Base-by-base conservation (phyloP, 2,888 invertebrate species). In the Taphrorychus bicolor region DNA sequence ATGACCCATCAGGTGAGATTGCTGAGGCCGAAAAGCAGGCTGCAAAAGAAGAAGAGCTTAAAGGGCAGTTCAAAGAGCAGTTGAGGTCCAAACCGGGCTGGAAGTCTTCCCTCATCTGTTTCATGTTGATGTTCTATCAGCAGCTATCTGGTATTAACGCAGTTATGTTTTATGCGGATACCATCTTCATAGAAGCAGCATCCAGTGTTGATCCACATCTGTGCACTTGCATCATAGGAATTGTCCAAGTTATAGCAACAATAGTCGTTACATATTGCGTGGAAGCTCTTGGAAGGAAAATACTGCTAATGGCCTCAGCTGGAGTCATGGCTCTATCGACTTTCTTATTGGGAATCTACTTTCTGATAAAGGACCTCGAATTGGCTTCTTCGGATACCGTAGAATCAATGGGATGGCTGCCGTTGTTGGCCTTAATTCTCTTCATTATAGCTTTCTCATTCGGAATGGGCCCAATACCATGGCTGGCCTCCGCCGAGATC, bases 91-190 rank as follows among this genome's bases (percentile, higher is more conserved):
- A 83, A 71, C 87, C 87, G 0, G 88, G 91, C 0, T 79, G 87
- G 18, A 89, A 87, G 76, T 91, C 89, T 0, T 81, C 92, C 2
- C 59, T 88, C n/a, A 90, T 93, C 65, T 89, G 88, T 73, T 88
- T 91, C 77, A 88, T 89, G 4, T 84, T 95, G 7, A 95, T 95
- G 95, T 83, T 94, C 74, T 92, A 94, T 82, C 96, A 96, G 79
- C 95, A 95, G 79, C 83, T 94, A 57, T 89, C 91, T 62, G 93
- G 93, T 24, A 89, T 93, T 59, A 94, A 94, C 75, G 92, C 92
- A 0, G 91, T 94, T 4, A 91, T 94, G 70, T 93, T 94, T 81
- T 93, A 92, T 76, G 87, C 90, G 0, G 85, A 86, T 0, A 79
- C 84, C 0, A 96, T 97, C 68, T 95, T 96, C 80, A 76, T 80